A percentile compares a stretch with the other conserved stretches of the same genome.
phyloP scores from a whole-genome alignment of 2,888 invertebrate genomes.

The Merodon equestris region DNA sequence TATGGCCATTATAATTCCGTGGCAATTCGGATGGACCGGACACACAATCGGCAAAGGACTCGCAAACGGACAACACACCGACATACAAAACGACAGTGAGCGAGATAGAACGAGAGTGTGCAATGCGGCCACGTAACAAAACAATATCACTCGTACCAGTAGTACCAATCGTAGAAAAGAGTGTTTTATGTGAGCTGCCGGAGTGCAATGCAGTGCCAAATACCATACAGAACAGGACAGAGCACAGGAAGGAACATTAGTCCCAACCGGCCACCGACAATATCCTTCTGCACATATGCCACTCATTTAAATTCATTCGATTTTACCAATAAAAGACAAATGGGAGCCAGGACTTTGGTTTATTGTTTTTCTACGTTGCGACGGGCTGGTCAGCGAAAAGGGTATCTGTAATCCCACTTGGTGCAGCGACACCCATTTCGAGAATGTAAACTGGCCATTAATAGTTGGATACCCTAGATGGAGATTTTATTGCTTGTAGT shows the following conservation, averaged over 20 bases:
- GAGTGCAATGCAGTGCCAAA: slow-evolving; percentile 52
- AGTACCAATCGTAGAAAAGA: slow-evolving; percentile 57
- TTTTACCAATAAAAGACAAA: slow-evolving; percentile 70
- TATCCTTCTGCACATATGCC: slow-evolving; percentile 69
- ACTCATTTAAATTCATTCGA: slow-evolving; percentile 70
- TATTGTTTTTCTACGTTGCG: slow-evolving; percentile 70
- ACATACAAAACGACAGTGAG: too few relatives aligned
- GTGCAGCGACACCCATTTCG: slow-evolving; percentile 69
- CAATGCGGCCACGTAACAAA: slow-evolving; percentile 48
- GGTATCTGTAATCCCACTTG: slow-evolving; percentile 55
- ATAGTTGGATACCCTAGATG: slow-evolving; percentile 67
- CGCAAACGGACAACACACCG: slow-evolving; percentile 14
- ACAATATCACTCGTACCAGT: slow-evolving; percentile 9
- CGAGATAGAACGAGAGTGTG: slow-evolving; percentile 24
- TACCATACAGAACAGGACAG: slow-evolving; percentile 1
- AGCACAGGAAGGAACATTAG: slow-evolving; percentile 54
- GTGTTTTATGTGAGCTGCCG: slow-evolving; percentile 53
- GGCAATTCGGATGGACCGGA: slow-evolving; percentile 53
- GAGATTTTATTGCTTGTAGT: slow-evolving; percentile 66
- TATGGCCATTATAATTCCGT: slow-evolving; percentile 69
- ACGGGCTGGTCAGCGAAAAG: slow-evolving; percentile 13
- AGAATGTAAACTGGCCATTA: slow-evolving; percentile 70
- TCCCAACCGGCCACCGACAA: slow-evolving; percentile 68
- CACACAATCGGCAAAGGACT: too few relatives aligned
- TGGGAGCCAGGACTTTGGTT: slow-evolving; percentile 70